Evolutionary conservation across 2,888 invertebrate genomes (phyloP), one percentile per base, ranked within the genome.

Genomic region (Drosophila multiciliata): DNA sequence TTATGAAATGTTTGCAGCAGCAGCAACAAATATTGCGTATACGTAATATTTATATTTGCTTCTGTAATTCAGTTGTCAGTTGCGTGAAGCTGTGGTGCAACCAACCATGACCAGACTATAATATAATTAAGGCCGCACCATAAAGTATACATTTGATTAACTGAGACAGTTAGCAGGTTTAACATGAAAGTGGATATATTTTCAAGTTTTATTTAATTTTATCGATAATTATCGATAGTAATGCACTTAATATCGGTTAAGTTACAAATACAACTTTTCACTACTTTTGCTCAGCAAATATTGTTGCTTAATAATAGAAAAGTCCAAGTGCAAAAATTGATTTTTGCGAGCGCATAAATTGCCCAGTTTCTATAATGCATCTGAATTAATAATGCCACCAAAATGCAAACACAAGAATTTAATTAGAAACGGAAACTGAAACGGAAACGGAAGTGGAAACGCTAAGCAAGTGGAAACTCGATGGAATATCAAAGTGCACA

Each of bases 1-100:
- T 86, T 86, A 82, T 78, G 70, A 63, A 73, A 71, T 36, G 52
- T n/a, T 35, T 45, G 32, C 66, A 53, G 40, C 58, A 48, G 58
- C 29, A 49, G 12, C 52, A 26, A n/a, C 15, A 42, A 61, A 69
- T 64, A 4, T 33, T 59, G 29, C 78, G 77, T 73, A 73, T 83
- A 68, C 77, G 69, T 70, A 69, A 82, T 73, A 17, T 59, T 50
- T 69, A n/a, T 57, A 49, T 57, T 55, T 52, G 42, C 42, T 8
- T 20, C 42, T 20, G 20, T 12, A 20, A 20, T 20, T 45, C 45
- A 20, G 29, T 12, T 20, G 45, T 1, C 20, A 45, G 12, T 20
- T 20, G 20, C 20, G 20, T 20, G 12, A 7, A 7, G 20, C 20
- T 45, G 45, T 20, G 45, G 42, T 12, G 20, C 45, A 45, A 20